A percentile compares a stretch with the other conserved stretches of the same genome.
These are phyloP conservation scores for Hylyphantes graminicola DNA, from an alignment of 1,140 invertebrate genomes.

Conservation along the genomic window DNA sequence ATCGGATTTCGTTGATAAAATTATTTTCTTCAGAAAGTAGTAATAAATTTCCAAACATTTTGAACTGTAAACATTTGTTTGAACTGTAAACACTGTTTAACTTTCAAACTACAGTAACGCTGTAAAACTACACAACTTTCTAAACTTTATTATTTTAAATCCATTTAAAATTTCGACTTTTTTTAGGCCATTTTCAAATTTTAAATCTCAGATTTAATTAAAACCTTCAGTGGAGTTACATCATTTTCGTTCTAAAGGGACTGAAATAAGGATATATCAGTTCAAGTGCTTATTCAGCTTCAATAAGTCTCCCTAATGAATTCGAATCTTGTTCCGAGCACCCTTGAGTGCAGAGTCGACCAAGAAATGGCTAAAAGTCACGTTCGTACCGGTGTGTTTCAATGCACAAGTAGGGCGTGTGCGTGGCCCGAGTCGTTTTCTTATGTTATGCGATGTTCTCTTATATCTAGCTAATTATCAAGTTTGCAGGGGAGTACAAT, in stretches of 20 bases:
- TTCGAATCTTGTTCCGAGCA: slow-evolving; percentile 32
- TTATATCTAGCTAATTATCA: slow-evolving; percentile 2
- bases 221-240: not conserved
- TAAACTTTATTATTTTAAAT: too few relatives aligned
- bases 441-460: not conserved
- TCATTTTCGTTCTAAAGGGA: not conserved
- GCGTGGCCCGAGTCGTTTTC: not conserved
- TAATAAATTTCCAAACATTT: too few relatives aligned
- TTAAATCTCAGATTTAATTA: not conserved
- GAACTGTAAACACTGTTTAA: too few relatives aligned
- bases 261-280: slow-evolving; percentile 1
- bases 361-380: slow-evolving; percentile 40
- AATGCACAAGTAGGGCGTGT: not conserved
- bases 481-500: not conserved
- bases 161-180: too few relatives aligned
- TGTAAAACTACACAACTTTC: too few relatives aligned
- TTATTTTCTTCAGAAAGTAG: too few relatives aligned
- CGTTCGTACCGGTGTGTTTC: slow-evolving; percentile 1
- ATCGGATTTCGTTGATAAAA: too few relatives aligned
- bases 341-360: slow-evolving; percentile 16
- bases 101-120: too few relatives aligned
- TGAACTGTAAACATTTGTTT: too few relatives aligned
- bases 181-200: too few relatives aligned
- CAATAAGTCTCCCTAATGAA: slow-evolving; percentile 39
- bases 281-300: slow-evolving; percentile 23